Base-by-base conservation (phyloP, 2,113 vertebrate genomes). In the Thalassarche chlororhynchos region DNA sequence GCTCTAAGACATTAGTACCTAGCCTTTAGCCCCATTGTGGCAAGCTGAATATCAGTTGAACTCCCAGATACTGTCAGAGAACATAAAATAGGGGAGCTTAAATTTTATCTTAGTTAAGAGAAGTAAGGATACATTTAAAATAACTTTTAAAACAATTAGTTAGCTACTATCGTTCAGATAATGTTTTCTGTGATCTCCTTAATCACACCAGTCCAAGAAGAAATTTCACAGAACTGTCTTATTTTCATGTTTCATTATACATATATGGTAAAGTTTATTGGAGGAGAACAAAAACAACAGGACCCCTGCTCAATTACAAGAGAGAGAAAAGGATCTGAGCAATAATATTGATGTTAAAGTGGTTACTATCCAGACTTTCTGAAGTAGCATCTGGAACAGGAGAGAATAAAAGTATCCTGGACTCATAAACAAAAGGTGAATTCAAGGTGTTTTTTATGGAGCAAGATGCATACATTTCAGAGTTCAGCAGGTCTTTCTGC, bases 71-170 rank as follows among this genome's bases (percentile, higher is more conserved):
- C 13, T 88, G n/a, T 75, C 61, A 93, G 36, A 82, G 6, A 76
- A 40, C 18, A 77, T 72, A 78, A 89, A 96, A 78, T 5, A 69
- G 57, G 32, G 19, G 13, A 92, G 4, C 54, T 93, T 82, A 49
- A 80, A 71, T 92, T 94, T 97, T 91, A 25, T 52, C 72, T 84
- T 58, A 55, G n/a, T 78, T 94, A 88, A 81, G 49, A 97, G 34
- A 49, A 90, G 79, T 81, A 92, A 78, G 49, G 32, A 44, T 89
- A n/a, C 26, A 89, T 72, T 93, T 87, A 72, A 58, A 97, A 90
- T 89, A 0, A 32, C 21, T 95, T 94, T 88, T 25, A 65, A 88
- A 49, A 84, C 34, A 91, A 68, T 68, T 82, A 36, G 28, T 76
- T 90, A 97, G 12, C 44, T 89, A 65, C 60, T 93, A 46, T 70